These are phyloP conservation scores for Melanotus villosus DNA, from an alignment of 2,888 invertebrate species.

Conservation along the genomic window DNA sequence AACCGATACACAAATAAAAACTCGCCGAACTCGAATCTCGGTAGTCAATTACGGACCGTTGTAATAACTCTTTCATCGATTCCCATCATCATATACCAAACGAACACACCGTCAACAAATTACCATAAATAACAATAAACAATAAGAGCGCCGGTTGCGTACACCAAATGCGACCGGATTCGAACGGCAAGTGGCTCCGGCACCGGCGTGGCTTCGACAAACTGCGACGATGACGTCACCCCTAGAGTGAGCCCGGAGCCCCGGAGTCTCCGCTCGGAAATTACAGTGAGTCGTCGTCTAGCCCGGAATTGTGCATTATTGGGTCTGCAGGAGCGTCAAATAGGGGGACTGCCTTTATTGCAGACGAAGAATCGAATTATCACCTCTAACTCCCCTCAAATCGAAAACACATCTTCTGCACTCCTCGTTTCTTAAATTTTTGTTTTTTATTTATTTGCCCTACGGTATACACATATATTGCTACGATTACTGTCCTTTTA, in stretches of 20 bases:
- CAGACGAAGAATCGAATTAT: slow-evolving; percentile 23
- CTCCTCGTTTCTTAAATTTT: too few relatives aligned
- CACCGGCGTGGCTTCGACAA: slow-evolving; percentile 46
- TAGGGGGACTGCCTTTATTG: slow-evolving; percentile 27
- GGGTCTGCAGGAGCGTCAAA: slow-evolving; percentile 37
- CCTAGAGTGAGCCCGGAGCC: slow-evolving; percentile 38
- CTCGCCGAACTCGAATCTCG: neutral
- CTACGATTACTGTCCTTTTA: too few relatives aligned
- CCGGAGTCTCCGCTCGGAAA: slow-evolving; percentile 46
- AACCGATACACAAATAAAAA: neutral
- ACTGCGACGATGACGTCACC: slow-evolving; percentile 49
- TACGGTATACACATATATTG: too few relatives aligned
- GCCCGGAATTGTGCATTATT: slow-evolving; percentile 45
- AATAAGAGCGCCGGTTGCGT: slow-evolving; percentile 22
- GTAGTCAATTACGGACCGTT: slow-evolving; percentile 16
- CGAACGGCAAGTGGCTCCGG: slow-evolving; percentile 44
- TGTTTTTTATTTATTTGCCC: too few relatives aligned
- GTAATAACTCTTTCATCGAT: slow-evolving; percentile 20
- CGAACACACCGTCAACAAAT: slow-evolving; percentile 4
- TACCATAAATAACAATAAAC: slow-evolving; percentile 34
- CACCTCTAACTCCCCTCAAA: neutral
- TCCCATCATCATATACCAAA: slow-evolving; percentile 1
- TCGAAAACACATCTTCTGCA: too few relatives aligned
- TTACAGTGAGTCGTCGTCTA: slow-evolving; percentile 47
- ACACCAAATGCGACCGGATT: slow-evolving; percentile 32